Conservation (phyloP, 2,797 vertebrate species). For the Sebastes jordani region DNA sequence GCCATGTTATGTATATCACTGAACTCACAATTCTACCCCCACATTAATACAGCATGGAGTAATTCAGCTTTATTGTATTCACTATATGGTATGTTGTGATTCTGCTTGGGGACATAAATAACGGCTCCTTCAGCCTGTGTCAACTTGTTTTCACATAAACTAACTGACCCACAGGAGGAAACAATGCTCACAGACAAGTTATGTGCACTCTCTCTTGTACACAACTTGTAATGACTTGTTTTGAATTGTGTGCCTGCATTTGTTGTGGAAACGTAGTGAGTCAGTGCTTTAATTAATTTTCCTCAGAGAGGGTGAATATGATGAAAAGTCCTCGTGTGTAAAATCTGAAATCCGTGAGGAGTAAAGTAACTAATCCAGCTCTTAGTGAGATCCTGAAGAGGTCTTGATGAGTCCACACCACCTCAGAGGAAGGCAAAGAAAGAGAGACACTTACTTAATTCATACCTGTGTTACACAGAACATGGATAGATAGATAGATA, state of each 20-base stretch:
- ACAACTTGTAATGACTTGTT: neutral
- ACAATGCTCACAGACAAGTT: too few species aligned
- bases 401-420: neutral
- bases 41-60: too few species aligned
- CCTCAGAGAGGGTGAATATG: neutral
- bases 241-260: neutral
- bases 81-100: neutral
- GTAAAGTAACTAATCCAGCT: neutral
- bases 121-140: neutral
- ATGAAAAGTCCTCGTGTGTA: neutral
- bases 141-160: neutral
- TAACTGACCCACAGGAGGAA: neutral
- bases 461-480: too few species aligned
- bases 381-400: neutral
- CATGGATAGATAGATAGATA: too few species aligned
- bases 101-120: neutral
- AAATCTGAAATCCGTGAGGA: neutral
- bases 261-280: neutral
- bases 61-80: neutral
- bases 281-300: neutral
- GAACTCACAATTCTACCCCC: fast-evolving
- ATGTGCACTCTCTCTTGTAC: neutral
- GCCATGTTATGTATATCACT: fast-evolving
- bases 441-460: neutral
- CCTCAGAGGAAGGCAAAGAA: neutral